Conservation (phyloP, 2,888 invertebrate species). For the Pammene aurita region DNA sequence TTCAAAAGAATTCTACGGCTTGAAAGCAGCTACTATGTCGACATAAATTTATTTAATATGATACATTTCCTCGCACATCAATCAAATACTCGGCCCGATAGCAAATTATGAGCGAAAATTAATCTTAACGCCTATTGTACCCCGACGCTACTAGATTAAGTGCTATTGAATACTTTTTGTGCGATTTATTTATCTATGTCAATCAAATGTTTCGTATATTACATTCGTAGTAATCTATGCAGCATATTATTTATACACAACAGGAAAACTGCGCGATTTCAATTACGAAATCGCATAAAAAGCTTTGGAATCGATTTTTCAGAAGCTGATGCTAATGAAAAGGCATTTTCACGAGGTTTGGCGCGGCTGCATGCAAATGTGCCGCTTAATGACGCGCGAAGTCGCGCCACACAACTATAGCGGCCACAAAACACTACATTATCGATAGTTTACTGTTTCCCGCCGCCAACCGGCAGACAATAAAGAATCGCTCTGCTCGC, state of each 20-base stretch:
- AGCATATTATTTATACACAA: slow-evolving; percentile 24
- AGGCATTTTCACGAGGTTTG: slow-evolving; percentile 81
- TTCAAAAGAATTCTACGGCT: slow-evolving; percentile 67
- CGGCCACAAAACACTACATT: slow-evolving; percentile 49
- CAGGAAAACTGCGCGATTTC: slow-evolving; percentile 39
- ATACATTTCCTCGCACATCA: slow-evolving; percentile 71
- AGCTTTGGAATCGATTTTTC: slow-evolving; percentile 74
- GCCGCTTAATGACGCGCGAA: slow-evolving; percentile 76
- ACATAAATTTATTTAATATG: slow-evolving; percentile 72
- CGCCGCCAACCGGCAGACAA: slow-evolving; percentile 29
- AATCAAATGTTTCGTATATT: slow-evolving; percentile 31
- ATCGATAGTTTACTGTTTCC: slow-evolving; percentile 51
- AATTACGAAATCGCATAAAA: slow-evolving; percentile 48
- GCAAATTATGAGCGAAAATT: slow-evolving; percentile 58
- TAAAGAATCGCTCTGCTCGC: slow-evolving; percentile 35
- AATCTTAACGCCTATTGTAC: slow-evolving; percentile 49
- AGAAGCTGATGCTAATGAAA: slow-evolving; percentile 80
- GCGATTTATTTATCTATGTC: slow-evolving; percentile 38
- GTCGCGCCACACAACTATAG: slow-evolving; percentile 63
- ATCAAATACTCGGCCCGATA: slow-evolving; percentile 60
- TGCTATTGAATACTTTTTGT: slow-evolving; percentile 42
- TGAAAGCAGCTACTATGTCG: slow-evolving; percentile 69
- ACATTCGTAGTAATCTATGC: slow-evolving; percentile 14
- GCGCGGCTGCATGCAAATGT: slow-evolving; percentile 79
- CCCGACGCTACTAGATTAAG: slow-evolving; percentile 44